Conservation (phyloP, 1,140 invertebrate genomes). For the Portunus trituberculatus region DNA sequence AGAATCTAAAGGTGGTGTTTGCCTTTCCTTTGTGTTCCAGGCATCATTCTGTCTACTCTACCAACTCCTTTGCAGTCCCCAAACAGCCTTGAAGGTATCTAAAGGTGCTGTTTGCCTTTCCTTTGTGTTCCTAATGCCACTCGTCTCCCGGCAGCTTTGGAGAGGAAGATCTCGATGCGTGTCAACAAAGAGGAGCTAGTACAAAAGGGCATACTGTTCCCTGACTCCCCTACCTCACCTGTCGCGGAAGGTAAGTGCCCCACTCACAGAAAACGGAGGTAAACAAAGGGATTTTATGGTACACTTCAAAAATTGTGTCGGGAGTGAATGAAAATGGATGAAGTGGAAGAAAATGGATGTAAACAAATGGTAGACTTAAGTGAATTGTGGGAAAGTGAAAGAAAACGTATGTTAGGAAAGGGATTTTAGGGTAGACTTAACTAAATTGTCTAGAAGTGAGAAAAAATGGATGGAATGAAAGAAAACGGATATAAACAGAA, state of each 20-base stretch:
- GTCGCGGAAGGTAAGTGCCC: slow-evolving; percentile 76
- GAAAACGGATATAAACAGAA: background rate
- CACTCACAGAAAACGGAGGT: no score
- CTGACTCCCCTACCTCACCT: slow-evolving; percentile 88
- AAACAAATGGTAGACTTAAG: no score
- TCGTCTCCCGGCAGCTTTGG: slow-evolving; percentile 88
- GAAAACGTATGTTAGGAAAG: background rate
- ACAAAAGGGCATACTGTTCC: slow-evolving; percentile 95
- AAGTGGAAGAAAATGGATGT: background rate
- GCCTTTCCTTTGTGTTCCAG: no score
- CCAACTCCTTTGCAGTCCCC: no score
- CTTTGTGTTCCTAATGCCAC: no score
- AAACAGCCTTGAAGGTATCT: background rate
- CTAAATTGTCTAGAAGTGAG: no score
- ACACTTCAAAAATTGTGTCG: no score
- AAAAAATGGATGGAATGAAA: background rate
- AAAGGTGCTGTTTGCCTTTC: background rate
- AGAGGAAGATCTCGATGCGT: slow-evolving; percentile 98
- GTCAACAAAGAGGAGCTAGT: slow-evolving; percentile 97
- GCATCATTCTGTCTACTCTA: no score
- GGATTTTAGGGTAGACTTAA: no score
- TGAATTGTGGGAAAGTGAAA: no score
- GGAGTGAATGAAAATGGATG: background rate
- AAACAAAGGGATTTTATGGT: no score
- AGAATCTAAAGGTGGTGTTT: no score